A percentile compares a stretch with the other conserved stretches of the same genome.
Evolutionary conservation across 2,888 invertebrate genomes (phyloP).

Genomic region (Steinernema carpocapsae): DNA sequence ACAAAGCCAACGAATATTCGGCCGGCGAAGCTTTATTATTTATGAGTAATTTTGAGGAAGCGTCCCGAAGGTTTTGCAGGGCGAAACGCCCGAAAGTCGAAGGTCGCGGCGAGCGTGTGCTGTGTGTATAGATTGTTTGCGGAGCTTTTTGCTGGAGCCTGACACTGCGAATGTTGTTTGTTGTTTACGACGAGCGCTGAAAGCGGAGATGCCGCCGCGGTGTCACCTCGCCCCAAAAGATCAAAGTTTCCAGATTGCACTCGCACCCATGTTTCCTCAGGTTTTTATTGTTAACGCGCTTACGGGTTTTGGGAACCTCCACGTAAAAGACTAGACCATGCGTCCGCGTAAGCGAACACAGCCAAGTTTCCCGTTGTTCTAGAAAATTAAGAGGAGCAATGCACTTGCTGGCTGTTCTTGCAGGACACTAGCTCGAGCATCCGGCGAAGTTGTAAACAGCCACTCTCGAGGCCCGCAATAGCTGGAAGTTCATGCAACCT

Average conservation of each 20-base stretch:
- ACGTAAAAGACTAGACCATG: neutral
- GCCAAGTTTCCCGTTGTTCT: neutral
- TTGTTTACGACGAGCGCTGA: neutral
- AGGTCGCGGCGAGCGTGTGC: neutral
- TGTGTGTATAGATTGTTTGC: neutral
- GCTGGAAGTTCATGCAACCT: too few species aligned
- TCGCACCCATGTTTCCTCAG: too few species aligned
- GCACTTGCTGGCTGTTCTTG: neutral
- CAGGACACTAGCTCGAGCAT: neutral
- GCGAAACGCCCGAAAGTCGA: constrained; percentile 12
- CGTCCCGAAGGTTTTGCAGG: neutral
- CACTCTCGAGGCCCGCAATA: too few species aligned
- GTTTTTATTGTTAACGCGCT: too few species aligned
- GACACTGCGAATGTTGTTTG: neutral
- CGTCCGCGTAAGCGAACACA: constrained; percentile 8
- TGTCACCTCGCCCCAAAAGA: neutral
- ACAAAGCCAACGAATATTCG: neutral
- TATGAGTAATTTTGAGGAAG: constrained; percentile 28
- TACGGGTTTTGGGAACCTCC: too few species aligned
- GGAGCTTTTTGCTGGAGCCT: neutral
- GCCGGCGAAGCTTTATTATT: constrained; percentile 3
- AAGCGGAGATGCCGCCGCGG: neutral
- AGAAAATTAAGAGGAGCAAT: neutral
- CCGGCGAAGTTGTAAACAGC: neutral
- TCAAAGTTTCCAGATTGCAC: neutral